Evolutionary conservation across 2,113 vertebrate species (phyloP).

Genomic region (Crocuta crocuta): DNA sequence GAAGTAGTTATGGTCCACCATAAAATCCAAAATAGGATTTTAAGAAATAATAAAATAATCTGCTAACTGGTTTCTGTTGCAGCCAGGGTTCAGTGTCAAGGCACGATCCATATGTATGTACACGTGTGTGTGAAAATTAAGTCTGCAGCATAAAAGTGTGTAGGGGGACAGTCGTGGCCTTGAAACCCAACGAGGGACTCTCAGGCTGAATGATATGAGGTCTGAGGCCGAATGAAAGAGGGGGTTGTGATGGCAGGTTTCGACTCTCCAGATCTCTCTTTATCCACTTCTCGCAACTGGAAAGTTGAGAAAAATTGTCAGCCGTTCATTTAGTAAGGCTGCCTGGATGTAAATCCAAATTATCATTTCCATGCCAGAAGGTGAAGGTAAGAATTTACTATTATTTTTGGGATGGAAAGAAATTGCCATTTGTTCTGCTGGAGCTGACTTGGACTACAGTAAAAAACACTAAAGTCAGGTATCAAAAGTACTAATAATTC

Average conservation of each 20-base stretch:
- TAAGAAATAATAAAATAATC: slow-evolving; percentile 25
- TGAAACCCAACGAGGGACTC: background rate
- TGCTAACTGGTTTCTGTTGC: background rate
- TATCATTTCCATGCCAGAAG: background rate
- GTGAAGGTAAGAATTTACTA: background rate
- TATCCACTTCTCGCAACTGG: background rate
- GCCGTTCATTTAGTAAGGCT: background rate
- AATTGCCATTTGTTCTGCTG: background rate
- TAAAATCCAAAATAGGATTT: background rate
- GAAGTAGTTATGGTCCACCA: background rate
- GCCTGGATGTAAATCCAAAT: slow-evolving; percentile 21
- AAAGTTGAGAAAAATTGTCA: background rate
- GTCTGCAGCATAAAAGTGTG: background rate
- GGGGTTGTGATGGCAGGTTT: background rate
- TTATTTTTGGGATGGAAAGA: slow-evolving; percentile 46
- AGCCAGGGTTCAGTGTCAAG: background rate
- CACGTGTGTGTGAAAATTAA: background rate
- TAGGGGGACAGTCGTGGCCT: background rate
- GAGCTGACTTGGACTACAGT: slow-evolving; percentile 10
- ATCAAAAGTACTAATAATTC: slow-evolving; percentile 9
- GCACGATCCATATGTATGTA: background rate
- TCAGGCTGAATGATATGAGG: background rate
- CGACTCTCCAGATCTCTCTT: background rate
- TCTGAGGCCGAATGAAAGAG: background rate
- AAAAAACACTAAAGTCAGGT: background rate